phyloP scores from a whole-genome alignment of 2,888 invertebrate genomes.

The Perithous albicinctus region DNA sequence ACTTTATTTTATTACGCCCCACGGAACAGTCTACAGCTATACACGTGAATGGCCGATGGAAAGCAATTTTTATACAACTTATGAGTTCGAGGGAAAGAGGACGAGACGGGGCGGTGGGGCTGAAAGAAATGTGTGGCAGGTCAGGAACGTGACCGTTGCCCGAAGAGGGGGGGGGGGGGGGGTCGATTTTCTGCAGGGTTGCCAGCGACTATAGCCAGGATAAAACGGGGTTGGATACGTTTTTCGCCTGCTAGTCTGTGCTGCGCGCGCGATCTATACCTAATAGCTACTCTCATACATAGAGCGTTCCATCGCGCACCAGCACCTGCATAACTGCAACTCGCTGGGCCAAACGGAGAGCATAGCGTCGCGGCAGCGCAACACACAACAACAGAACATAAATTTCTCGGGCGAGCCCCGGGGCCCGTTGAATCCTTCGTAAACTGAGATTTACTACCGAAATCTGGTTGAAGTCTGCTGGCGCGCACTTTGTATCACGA shows the following conservation, averaged over 20 bases:
- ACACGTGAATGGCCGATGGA: constrained; percentile 21
- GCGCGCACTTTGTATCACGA: constrained; percentile 68
- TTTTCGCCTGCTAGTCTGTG: constrained; percentile 22
- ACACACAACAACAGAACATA: constrained; percentile 74
- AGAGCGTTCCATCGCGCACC: constrained; percentile 46
- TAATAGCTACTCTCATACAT: constrained; percentile 49
- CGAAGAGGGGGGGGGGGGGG: constrained; percentile 1
- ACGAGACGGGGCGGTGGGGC: constrained; percentile 9
- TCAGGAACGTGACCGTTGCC: constrained; percentile 65
- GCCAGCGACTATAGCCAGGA: constrained; percentile 10
- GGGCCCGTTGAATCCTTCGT: constrained; percentile 74
- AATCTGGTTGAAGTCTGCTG: constrained; percentile 74
- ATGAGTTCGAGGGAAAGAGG: constrained; percentile 47
- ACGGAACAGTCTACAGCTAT: constrained; percentile 1
- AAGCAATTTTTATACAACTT: constrained; percentile 61
- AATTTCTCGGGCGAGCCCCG: constrained; percentile 72
- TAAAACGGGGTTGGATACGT: constrained; percentile 43
- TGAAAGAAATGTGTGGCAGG: constrained; percentile 61
- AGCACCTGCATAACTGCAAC: constrained; percentile 73
- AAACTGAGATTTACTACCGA: constrained; percentile 78
- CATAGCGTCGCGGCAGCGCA: constrained; percentile 18
- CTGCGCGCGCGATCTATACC: constrained; percentile 33
- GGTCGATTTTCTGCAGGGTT: neutral
- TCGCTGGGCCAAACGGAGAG: constrained; percentile 31
- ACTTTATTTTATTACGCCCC: constrained; percentile 57